phyloP scores from a whole-genome alignment of 1,140 invertebrate species.

The Spodoptera litura region DNA sequence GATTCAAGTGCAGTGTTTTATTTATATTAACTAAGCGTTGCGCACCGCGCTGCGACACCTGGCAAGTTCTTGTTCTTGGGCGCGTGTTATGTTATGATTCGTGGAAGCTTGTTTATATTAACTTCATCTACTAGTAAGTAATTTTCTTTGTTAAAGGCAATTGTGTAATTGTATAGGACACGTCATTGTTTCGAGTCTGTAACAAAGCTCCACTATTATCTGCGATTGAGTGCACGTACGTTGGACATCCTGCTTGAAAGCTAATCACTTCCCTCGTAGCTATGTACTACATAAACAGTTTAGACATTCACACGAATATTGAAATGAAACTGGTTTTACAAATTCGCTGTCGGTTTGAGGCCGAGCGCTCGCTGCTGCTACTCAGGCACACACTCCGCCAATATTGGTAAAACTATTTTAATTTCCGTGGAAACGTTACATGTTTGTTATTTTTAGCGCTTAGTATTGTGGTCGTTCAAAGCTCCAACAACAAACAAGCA shows the following conservation, averaged over 20 bases:
- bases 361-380: neutral
- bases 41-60: conserved; percentile 56
- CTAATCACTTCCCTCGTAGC: conserved; percentile 32
- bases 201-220: conserved; percentile 41
- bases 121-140: conserved; percentile 14
- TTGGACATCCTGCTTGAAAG: conserved; percentile 35
- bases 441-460: conserved; percentile 5
- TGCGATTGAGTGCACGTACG: conserved; percentile 25
- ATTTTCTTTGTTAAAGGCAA: conserved; percentile 43
- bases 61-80: conserved; percentile 51
- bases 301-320: conserved; percentile 39
- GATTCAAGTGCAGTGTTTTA: conserved; percentile 61
- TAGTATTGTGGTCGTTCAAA: neutral
- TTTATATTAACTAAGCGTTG: conserved; percentile 57
- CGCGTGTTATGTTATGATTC: conserved; percentile 48
- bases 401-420: conserved; percentile 18
- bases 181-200: conserved; percentile 22
- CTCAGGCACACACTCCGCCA: neutral
- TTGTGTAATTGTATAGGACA: conserved; percentile 33
- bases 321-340: conserved; percentile 38
- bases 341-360: conserved; percentile 17
- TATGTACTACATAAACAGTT: conserved; percentile 13
- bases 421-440: conserved; percentile 1
- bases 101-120: conserved; percentile 26
- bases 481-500: conserved; percentile 13